Evolutionary conservation across 2,888 invertebrate genomes (phyloP).

Genomic region (Mimachlamys varia): DNA sequence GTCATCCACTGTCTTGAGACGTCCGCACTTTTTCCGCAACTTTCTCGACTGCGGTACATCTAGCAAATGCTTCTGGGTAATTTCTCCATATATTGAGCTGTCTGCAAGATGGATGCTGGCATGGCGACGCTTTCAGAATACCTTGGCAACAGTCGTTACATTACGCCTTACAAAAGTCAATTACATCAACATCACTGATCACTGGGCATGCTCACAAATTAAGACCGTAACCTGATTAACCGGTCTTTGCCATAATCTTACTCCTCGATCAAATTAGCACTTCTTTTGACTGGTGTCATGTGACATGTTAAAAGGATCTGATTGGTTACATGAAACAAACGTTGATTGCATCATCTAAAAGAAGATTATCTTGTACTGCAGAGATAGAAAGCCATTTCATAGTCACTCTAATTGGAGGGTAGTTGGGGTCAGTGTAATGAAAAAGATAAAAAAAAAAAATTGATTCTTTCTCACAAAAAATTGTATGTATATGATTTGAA

Average conservation of each 20-base stretch:
- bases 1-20: neutral
- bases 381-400: too few relatives aligned
- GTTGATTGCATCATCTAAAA: neutral
- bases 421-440: too few relatives aligned
- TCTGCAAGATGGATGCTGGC: neutral
- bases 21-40: neutral
- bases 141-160: neutral
- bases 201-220: slow-evolving; percentile 27
- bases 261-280: slow-evolving; percentile 17
- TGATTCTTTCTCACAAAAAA: too few relatives aligned
- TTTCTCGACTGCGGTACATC: neutral
- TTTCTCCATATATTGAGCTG: slow-evolving; percentile 5
- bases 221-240: neutral
- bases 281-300: slow-evolving; percentile 25
- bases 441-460: too few relatives aligned
- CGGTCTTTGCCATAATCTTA: neutral
- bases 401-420: too few relatives aligned
- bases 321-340: neutral
- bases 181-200: neutral
- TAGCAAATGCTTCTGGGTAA: neutral
- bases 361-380: neutral
- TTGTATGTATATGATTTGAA: too few relatives aligned
- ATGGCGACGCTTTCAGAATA: neutral
- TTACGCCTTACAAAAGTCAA: slow-evolving; percentile 7
- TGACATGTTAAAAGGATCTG: neutral